phyloP scores from a whole-genome alignment of 37 sponge, comb jelly and placozoan genomes.

The Mnemiopsis leidyi region DNA sequence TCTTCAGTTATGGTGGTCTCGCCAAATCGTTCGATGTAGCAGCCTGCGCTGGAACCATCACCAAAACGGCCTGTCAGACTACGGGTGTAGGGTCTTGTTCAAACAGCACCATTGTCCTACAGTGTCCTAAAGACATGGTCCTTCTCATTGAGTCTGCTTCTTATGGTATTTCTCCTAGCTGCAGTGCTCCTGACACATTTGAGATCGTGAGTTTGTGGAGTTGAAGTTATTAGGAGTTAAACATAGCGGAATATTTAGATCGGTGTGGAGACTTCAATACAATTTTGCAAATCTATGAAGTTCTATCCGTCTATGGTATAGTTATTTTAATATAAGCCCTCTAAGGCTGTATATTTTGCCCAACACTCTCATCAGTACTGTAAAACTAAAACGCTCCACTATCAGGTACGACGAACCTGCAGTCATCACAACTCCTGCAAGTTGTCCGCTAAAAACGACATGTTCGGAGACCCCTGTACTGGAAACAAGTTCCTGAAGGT shows the following conservation, averaged over 20 bases:
- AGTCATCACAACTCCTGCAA: slow-evolving; percentile 23
- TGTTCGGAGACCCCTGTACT: slow-evolving; percentile 51
- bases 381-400: too few species aligned
- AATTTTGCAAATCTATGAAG: too few species aligned
- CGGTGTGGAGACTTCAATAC: too few species aligned
- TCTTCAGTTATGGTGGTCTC: slow-evolving; percentile 52
- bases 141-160: slow-evolving; percentile 55
- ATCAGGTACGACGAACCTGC: slow-evolving; percentile 2
- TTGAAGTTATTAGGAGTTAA: too few species aligned
- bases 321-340: too few species aligned
- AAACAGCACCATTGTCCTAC: slow-evolving; percentile 46
- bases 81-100: slow-evolving; percentile 3
- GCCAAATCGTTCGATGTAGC: slow-evolving; percentile 30
- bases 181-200: slow-evolving; percentile 30
- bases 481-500: slow-evolving; percentile 34
- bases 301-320: too few species aligned
- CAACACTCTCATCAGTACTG: too few species aligned
- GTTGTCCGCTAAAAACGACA: not conserved
- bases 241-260: too few species aligned
- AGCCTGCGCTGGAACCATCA: slow-evolving; percentile 19
- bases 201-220: slow-evolving; percentile 2
- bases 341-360: too few species aligned
- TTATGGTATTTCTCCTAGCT: slow-evolving; percentile 31
- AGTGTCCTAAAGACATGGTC: slow-evolving; percentile 58
- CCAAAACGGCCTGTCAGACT: slow-evolving; percentile 27